Evolutionary conservation across 92 coral and sea anemone genomes (phyloP), one percentile per base, ranked within the genome.

Genomic region (Heliopora coerulea): DNA sequence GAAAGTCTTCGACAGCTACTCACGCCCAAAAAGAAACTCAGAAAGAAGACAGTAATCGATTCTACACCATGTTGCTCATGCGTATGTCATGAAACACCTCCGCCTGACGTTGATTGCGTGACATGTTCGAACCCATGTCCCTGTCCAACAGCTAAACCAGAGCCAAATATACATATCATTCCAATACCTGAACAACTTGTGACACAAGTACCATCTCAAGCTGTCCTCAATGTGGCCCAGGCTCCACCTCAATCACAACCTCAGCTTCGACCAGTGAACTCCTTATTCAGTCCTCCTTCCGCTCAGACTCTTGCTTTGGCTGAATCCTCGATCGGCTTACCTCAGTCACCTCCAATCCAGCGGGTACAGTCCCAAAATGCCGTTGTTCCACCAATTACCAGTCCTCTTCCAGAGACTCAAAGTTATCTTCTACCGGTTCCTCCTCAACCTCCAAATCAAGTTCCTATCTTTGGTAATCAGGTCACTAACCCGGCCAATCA

Each of bases 61-160:
- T n/a, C n/a, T n/a, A n/a, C n/a, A n/a, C n/a, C n/a, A 42, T 31
- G 72, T 39, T 35, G 30, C 40, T 40, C 48, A n/a, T 65, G 72
- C 21, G 10, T 24, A 13, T 65, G 72, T 42, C 18, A 62, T 21
- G 28, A 39, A 2, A 17, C 69, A 37, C 26, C 30, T 2, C 34
- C 35, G 17, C 17, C 19, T 18, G 69, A 62, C n/a, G 49, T 31
- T 1, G 26, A 34, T 8, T 62, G 69, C 23, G 3, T 2, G 8
- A 11, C 69, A 3, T 62, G 69, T n/a, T 62, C 69, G 23, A 48
- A 65, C 15, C 18, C 34, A 42, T 65, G 72, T 33, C 35, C 72
- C 19, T 65, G 72, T 42, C 52, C 72, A 35, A 65, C 50, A 1
- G 17, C 72, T 28, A 15, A 15, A 12, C 52, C 50, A 25, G n/a